These are phyloP conservation scores for Falco biarmicus DNA, from an alignment of 2,797 vertebrate species.

Conservation along the genomic window DNA sequence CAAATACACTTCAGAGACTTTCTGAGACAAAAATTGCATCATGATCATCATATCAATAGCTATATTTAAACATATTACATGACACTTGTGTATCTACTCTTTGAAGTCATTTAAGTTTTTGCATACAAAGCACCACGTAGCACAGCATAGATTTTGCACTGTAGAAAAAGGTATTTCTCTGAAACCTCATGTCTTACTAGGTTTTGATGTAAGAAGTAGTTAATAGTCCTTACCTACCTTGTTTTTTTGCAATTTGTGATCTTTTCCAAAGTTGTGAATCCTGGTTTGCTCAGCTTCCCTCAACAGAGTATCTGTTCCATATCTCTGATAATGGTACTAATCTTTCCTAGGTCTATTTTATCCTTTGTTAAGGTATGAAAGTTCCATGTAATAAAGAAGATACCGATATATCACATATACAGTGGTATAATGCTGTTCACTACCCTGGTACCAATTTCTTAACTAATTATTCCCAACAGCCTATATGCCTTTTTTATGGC, in stretches of 20 bases:
- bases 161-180: background rate
- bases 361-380: background rate
- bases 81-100: background rate
- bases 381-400: background rate
- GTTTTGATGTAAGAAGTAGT: background rate
- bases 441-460: background rate
- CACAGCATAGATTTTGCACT: background rate
- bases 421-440: background rate
- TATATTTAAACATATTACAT: background rate
- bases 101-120: background rate
- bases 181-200: background rate
- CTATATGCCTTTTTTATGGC: background rate
- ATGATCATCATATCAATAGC: background rate
- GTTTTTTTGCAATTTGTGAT: background rate
- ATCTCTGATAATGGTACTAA: background rate
- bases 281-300: background rate
- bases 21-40: background rate
- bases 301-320: background rate
- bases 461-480: background rate
- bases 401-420: accelerated
- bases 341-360: background rate
- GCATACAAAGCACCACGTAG: background rate
- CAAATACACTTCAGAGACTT: background rate
- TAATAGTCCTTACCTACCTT: background rate
- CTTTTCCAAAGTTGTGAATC: background rate